These are phyloP conservation scores for Vesta saturnalis DNA, from an alignment of 2,888 invertebrate genomes.

Conservation along the genomic window DNA sequence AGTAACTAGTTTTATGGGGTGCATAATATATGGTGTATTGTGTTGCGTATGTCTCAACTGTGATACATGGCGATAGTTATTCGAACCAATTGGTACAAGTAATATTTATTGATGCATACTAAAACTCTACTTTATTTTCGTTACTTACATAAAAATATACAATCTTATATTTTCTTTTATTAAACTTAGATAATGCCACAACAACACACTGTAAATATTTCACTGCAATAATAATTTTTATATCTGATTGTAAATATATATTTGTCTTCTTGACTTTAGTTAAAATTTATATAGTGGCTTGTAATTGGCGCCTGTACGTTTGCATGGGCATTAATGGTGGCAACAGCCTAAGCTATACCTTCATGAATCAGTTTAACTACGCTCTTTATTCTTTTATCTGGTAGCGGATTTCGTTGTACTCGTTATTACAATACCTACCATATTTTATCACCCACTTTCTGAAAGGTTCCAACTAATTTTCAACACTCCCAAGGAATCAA, in stretches of 20 bases:
- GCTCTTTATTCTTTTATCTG: slow-evolving; percentile 57
- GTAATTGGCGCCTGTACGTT: slow-evolving; percentile 58
- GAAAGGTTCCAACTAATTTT: slow-evolving; percentile 41
- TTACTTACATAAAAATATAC: slow-evolving; percentile 20
- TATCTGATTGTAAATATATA: slow-evolving; percentile 36
- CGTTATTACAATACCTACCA: slow-evolving; percentile 51
- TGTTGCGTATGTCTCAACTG: slow-evolving; percentile 57
- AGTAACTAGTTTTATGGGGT: slow-evolving; percentile 60
- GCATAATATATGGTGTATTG: slow-evolving; percentile 60
- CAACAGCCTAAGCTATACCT: slow-evolving; percentile 51
- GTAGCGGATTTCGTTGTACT: slow-evolving; percentile 56
- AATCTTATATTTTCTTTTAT: neutral
- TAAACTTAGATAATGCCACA: neutral
- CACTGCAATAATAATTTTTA: slow-evolving; percentile 29
- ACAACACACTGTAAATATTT: neutral
- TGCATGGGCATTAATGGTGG: slow-evolving; percentile 57
- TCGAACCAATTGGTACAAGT: slow-evolving; percentile 57
- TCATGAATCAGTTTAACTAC: slow-evolving; percentile 58
- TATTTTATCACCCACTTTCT: slow-evolving; percentile 56
- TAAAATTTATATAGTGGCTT: slow-evolving; percentile 55
- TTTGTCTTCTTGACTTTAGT: slow-evolving; percentile 34
- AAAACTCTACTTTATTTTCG: slow-evolving; percentile 32
- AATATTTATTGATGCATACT: slow-evolving; percentile 54
- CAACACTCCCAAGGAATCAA: slow-evolving; percentile 34
- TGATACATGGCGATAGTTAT: slow-evolving; percentile 60